A percentile compares a stretch with the other conserved stretches of the same genome.
Conservation (phyloP, 2,113 vertebrate genomes). For the Peucedramus taeniatus region DNA sequence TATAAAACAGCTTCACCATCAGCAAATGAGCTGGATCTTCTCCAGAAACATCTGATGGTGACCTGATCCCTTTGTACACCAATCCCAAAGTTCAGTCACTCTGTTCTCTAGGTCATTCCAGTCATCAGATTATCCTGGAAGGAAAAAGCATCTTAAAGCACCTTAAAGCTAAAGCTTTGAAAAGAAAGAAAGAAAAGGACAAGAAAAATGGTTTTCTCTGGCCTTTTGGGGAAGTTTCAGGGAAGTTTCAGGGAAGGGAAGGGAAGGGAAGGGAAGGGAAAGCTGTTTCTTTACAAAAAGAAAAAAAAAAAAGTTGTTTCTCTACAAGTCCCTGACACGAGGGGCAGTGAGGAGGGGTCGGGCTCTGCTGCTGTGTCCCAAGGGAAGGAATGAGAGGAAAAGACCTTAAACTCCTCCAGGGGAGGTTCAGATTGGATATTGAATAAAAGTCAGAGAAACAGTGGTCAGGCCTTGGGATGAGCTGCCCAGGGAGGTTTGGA, state of each 20-base stretch:
- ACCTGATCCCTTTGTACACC: not conserved
- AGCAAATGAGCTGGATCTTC: not conserved
- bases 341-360: accelerated
- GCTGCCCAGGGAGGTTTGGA: not conserved
- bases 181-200: not conserved
- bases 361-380: not conserved
- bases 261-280: not conserved
- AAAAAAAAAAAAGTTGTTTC: not conserved
- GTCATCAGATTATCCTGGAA: not conserved
- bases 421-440: not conserved
- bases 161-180: not conserved
- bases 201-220: not conserved
- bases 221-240: too few relatives aligned
- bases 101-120: not conserved
- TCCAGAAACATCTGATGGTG: not conserved
- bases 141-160: not conserved
- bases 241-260: not conserved
- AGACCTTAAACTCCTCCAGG: not conserved
- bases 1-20: not conserved
- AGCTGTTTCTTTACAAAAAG: not conserved
- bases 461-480: not conserved
- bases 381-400: not conserved
- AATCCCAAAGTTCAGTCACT: not conserved
- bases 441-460: not conserved
- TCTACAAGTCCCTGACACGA: not conserved